Percentiles rank a stretch among this genome's conserved stretches.
phyloP scores from a whole-genome alignment of 2,797 vertebrate species.

The Acanthurus leucopareius region DNA sequence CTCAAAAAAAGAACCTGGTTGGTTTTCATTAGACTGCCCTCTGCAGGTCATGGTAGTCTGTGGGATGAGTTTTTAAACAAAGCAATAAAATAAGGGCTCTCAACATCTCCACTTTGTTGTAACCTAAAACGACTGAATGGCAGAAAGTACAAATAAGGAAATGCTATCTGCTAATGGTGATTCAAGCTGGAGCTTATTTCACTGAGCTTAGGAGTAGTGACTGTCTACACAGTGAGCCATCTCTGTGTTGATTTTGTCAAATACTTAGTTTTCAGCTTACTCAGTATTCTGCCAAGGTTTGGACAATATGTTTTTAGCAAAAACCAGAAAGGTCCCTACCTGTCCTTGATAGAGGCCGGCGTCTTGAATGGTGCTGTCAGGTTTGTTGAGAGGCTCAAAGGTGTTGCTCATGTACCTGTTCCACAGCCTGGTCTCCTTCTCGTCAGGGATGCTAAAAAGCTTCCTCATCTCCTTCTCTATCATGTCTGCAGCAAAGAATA shows the following conservation, averaged over 20 bases:
- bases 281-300: background rate
- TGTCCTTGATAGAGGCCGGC: constrained; percentile 98
- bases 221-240: constrained; percentile 8
- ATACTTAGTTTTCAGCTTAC: background rate
- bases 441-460: constrained; percentile 96
- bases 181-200: constrained; percentile 18
- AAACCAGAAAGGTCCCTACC: constrained; percentile 81
- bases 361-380: constrained; percentile 98
- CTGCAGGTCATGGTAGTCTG: constrained; percentile 16
- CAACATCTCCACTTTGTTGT: background rate
- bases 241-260: constrained; percentile 9
- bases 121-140: background rate
- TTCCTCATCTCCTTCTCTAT: constrained; percentile 99
- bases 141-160: constrained; percentile 8
- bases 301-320: background rate
- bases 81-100: background rate
- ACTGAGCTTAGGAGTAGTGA: constrained; percentile 13
- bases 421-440: constrained; percentile 98
- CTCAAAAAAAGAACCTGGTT: background rate
- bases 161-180: background rate
- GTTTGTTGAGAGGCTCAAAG: constrained; percentile 98
- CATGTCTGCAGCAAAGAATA: constrained; percentile 83
- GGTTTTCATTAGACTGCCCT: constrained; percentile 19
- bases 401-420: constrained; percentile 99
- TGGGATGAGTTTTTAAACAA: background rate